Conservation (phyloP, 2,113 vertebrate genomes). For the Suncus etruscus region DNA sequence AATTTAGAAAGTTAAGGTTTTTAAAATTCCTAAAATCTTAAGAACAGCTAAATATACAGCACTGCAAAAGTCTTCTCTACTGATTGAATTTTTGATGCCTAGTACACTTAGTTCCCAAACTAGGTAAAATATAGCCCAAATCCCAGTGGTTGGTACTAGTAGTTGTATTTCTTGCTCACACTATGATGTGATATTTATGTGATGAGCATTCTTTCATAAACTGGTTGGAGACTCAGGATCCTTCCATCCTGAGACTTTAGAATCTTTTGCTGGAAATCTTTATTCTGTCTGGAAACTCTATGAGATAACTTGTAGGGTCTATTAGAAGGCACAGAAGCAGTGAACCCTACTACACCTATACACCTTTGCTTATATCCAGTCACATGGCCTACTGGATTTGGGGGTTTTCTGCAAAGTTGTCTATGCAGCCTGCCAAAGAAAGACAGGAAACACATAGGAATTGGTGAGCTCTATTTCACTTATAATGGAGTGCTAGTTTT, state of each 20-base stretch:
- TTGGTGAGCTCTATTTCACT: neutral
- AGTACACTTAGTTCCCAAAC: neutral
- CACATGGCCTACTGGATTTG: fast-evolving
- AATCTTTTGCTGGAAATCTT: neutral
- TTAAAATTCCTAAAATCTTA: neutral
- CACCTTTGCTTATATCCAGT: neutral
- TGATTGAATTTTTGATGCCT: neutral
- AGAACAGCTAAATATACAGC: neutral
- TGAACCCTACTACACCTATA: neutral
- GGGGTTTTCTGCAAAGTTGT: neutral
- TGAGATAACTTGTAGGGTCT: neutral
- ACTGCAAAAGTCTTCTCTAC: neutral
- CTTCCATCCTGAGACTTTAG: neutral
- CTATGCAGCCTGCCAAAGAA: neutral
- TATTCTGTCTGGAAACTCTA: neutral
- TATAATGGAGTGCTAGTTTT: neutral
- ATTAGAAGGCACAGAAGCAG: neutral
- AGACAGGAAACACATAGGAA: neutral
- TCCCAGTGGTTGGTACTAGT: neutral
- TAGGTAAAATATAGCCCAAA: neutral
- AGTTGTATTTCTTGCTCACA: neutral
- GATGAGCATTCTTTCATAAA: neutral
- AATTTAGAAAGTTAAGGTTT: too few relatives aligned
- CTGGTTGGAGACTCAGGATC: neutral
- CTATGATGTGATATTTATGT: neutral